phyloP scores from a whole-genome alignment of 1,140 invertebrate species.

The Orius insidiosus region DNA sequence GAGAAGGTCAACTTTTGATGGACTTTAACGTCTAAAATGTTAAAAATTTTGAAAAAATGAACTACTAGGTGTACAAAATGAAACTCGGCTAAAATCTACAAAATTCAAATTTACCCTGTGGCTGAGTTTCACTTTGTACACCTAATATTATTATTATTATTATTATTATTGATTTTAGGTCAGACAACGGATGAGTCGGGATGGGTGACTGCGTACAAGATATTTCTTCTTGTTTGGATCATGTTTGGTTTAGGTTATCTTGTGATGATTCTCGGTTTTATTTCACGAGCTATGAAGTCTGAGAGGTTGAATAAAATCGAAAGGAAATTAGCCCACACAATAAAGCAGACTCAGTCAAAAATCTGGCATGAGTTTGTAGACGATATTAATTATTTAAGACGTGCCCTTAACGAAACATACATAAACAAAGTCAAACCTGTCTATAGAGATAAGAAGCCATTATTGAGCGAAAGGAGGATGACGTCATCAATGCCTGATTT shows the following conservation, averaged over 20 bases:
- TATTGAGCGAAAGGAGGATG: not conserved
- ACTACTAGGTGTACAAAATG: no score
- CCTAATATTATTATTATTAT: no score
- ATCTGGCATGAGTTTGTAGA: constrained; percentile 59
- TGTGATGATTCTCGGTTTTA: constrained; percentile 79
- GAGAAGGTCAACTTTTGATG: no score
- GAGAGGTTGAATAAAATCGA: constrained; percentile 57
- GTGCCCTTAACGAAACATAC: constrained; percentile 59
- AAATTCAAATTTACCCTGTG: no score
- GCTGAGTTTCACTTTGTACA: no score
- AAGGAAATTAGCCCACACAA: constrained; percentile 50
- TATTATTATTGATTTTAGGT: constrained; percentile 14
- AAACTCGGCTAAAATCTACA: no score
- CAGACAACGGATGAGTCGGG: constrained; percentile 12
- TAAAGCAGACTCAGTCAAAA: constrained; percentile 57
- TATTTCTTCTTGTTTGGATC: constrained; percentile 65
- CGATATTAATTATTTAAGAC: constrained; percentile 51
- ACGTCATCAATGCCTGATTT: constrained; percentile 17
- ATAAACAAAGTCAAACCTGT: constrained; percentile 47
- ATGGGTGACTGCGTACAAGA: constrained; percentile 49
- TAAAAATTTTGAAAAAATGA: no score
- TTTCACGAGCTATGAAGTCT: constrained; percentile 51
- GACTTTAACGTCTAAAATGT: no score
- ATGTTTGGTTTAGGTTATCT: constrained; percentile 80
- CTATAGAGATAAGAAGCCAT: constrained; percentile 16